A percentile compares a stretch with the other conserved stretches of the same genome.
Evolutionary conservation across 2,888 invertebrate genomes (phyloP).

Genomic region (Clostera curtula): DNA sequence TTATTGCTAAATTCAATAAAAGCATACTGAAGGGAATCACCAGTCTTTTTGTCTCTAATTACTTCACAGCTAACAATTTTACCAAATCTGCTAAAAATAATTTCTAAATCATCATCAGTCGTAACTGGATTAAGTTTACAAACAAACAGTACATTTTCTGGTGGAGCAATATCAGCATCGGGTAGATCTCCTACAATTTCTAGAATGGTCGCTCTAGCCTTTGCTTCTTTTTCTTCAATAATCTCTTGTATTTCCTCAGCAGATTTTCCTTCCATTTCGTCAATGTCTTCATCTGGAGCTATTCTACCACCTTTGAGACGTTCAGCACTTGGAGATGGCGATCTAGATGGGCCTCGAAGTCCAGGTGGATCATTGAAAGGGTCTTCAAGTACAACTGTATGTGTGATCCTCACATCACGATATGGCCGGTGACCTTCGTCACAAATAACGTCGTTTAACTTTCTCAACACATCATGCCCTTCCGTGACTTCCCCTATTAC

Average conservation of each 20-base stretch:
- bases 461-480: conserved; percentile 89
- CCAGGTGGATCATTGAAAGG: conserved; percentile 93
- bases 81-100: conserved; percentile 98
- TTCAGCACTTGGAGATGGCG: conserved; percentile 92
- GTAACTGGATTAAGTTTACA: conserved; percentile 99
- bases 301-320: conserved; percentile 89
- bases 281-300: conserved; percentile 94
- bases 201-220: conserved; percentile 96
- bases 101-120: conserved; percentile 96
- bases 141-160: conserved; percentile 99
- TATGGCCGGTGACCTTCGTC: conserved; percentile 93
- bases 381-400: conserved; percentile 96
- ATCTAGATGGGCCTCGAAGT: conserved; percentile 85
- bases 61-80: conserved; percentile 96
- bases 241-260: conserved; percentile 90
- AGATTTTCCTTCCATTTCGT: conserved; percentile 91
- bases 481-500: conserved; percentile 97
- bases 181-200: conserved; percentile 99
- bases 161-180: conserved; percentile 97
- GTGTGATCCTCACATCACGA: conserved; percentile 96
- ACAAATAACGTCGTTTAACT: conserved; percentile 95
- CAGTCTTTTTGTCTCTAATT: conserved; percentile 92
- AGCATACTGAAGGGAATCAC: conserved; percentile 98
- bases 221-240: conserved; percentile 92
- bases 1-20: conserved; percentile 97